These are phyloP conservation scores for Danio albolineatus DNA, from an alignment of 2,797 vertebrate species.

Conservation along the genomic window DNA sequence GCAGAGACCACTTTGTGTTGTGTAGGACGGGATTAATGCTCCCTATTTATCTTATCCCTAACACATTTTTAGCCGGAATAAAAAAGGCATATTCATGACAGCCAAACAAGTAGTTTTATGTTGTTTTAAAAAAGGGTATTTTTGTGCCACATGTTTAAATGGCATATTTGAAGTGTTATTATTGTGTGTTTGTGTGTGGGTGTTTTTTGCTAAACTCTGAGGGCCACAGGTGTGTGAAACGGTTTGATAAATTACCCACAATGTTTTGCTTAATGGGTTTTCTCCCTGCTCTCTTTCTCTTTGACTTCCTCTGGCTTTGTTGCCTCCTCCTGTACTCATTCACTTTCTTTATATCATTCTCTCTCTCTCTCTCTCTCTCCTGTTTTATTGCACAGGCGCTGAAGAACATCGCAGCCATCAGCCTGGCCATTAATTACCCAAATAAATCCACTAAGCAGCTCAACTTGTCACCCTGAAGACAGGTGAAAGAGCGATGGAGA, in stretches of 20 bases:
- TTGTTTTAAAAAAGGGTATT: slow-evolving; percentile 13
- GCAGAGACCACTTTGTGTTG: slow-evolving; percentile 24
- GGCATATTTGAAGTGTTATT: neutral
- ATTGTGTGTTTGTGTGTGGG: slow-evolving; percentile 16
- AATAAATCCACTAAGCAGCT: slow-evolving; percentile 96
- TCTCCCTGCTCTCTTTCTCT: neutral
- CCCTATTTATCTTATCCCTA: slow-evolving; percentile 6
- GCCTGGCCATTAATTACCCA: slow-evolving; percentile 96
- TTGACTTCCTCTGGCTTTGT: neutral
- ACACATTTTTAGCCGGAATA: neutral
- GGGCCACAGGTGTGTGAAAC: slow-evolving; percentile 48
- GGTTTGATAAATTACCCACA: slow-evolving; percentile 50
- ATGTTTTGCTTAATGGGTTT: slow-evolving; percentile 49
- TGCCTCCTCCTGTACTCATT: slow-evolving; percentile 21
- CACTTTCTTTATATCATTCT: slow-evolving; percentile 33
- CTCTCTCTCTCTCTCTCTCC: neutral
- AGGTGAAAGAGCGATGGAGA: slow-evolving; percentile 12
- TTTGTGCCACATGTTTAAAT: slow-evolving; percentile 32
- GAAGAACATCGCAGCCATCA: slow-evolving; percentile 98
- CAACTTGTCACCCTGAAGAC: slow-evolving; percentile 80
- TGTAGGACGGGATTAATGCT: slow-evolving; percentile 51
- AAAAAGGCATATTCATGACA: neutral
- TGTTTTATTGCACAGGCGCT: slow-evolving; percentile 83
- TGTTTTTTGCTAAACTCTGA: slow-evolving; percentile 18
- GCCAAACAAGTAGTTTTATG: slow-evolving; percentile 13